phyloP scores from a whole-genome alignment of 2,113 vertebrate genomes.

The Upupa epops region DNA sequence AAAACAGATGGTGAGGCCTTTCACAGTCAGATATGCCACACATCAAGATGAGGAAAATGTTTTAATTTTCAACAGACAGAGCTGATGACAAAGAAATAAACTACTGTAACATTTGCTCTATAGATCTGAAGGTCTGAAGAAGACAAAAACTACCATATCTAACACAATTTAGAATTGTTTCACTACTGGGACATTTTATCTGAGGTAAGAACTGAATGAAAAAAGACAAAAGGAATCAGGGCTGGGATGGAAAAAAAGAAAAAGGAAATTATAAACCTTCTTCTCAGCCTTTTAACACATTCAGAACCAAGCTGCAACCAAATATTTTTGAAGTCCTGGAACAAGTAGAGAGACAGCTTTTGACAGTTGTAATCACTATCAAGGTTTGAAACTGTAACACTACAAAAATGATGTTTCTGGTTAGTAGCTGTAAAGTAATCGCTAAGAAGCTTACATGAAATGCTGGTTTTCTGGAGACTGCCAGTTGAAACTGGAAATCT shows the following conservation, averaged over 20 bases:
- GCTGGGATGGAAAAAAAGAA: rapidly evolving
- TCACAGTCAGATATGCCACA: conserved; percentile 72
- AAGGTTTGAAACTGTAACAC: conserved; percentile 38
- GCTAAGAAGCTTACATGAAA: conserved; percentile 57
- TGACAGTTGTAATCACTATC: conserved; percentile 11
- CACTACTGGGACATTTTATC: background rate
- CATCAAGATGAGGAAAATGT: conserved; percentile 66
- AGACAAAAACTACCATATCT: background rate
- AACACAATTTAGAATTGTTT: background rate
- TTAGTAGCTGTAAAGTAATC: conserved; percentile 7
- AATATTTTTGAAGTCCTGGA: conserved; percentile 18
- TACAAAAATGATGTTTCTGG: conserved; percentile 66
- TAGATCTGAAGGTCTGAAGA: background rate
- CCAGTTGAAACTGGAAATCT: conserved; percentile 42
- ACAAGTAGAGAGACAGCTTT: conserved; percentile 10
- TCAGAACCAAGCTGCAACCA: conserved; percentile 19
- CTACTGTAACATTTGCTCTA: conserved; percentile 54
- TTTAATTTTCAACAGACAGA: conserved; percentile 73
- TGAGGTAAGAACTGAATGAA: background rate
- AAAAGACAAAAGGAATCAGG: background rate
- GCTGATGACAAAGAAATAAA: conserved; percentile 38
- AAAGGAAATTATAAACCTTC: background rate
- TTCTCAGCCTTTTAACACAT: background rate
- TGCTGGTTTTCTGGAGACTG: conserved; percentile 27
- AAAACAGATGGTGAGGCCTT: conserved; percentile 70